phyloP scores from a whole-genome alignment of 2,888 invertebrate genomes.

The Alsophila aescularia region DNA sequence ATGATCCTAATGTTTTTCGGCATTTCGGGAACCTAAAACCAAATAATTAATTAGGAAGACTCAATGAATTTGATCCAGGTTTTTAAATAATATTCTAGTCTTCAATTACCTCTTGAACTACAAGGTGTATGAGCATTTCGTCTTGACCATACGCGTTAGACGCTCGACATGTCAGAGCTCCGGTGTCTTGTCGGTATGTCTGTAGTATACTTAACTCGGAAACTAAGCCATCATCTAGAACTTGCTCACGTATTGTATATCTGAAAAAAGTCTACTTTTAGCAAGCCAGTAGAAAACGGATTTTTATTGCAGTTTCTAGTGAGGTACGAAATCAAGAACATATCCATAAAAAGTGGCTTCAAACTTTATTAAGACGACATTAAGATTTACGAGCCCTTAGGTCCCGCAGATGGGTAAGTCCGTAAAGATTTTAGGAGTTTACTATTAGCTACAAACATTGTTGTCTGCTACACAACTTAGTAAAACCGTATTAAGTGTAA shows the following conservation, averaged over 20 bases:
- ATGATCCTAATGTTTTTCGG: constrained; percentile 93
- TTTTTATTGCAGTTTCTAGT: background rate
- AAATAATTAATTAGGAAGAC: constrained; percentile 5
- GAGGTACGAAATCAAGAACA: background rate
- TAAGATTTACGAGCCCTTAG: constrained; percentile 10
- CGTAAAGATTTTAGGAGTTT: constrained; percentile 16
- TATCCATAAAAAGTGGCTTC: constrained; percentile 14
- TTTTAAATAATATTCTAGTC: background rate
- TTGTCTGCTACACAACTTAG: background rate
- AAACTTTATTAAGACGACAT: constrained; percentile 23
- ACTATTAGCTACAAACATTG: background rate
- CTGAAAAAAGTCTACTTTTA: constrained; percentile 56
- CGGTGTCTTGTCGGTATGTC: constrained; percentile 94
- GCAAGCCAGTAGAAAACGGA: no score
- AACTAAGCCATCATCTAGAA: constrained; percentile 91
- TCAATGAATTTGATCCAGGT: background rate
- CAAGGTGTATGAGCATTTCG: constrained; percentile 94
- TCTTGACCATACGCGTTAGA: constrained; percentile 96
- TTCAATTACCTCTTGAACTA: constrained; percentile 90
- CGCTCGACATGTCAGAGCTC: constrained; percentile 93
- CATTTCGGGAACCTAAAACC: constrained; percentile 92
- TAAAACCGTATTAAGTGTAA: no score
- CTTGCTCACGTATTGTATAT: constrained; percentile 90
- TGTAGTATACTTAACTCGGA: constrained; percentile 94
- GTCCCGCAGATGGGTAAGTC: constrained; percentile 6